Evolutionary conservation across 2,888 invertebrate genomes (phyloP).

Genomic region (Drosophila infuscata): DNA sequence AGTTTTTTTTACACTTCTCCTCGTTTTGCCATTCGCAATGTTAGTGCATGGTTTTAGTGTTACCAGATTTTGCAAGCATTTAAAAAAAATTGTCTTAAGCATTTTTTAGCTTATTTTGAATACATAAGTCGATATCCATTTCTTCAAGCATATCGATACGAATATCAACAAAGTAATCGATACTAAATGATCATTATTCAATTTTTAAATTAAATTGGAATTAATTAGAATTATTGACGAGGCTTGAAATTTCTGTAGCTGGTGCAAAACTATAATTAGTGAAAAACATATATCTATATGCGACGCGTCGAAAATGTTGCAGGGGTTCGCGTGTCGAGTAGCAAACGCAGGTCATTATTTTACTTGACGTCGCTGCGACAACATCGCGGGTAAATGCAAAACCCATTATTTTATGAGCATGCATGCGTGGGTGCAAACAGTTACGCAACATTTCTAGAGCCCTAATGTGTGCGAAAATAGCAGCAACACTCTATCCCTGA

Average conservation of each 20-base stretch:
- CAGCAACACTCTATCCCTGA: no score
- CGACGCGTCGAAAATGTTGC: not conserved
- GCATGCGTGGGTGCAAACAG: not conserved
- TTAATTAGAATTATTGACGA: not conserved
- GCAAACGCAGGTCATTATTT: not conserved
- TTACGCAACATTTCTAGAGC: not conserved
- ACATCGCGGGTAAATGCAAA: not conserved
- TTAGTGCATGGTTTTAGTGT: slow-evolving; percentile 43
- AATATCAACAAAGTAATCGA: not conserved
- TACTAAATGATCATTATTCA: not conserved
- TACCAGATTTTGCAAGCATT: slow-evolving; percentile 7
- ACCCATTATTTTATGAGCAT: not conserved
- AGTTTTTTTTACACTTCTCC: slow-evolving; percentile 39
- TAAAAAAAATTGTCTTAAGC: not conserved
- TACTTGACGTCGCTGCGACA: not conserved
- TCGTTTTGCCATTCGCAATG: slow-evolving; percentile 57
- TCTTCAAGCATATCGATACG: not conserved
- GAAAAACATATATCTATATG: no score
- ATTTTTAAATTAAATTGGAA: not conserved
- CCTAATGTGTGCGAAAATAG: no score
- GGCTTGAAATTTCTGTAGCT: not conserved
- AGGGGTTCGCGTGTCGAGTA: not conserved
- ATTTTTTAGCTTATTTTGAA: not conserved
- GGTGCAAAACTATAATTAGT: not conserved
- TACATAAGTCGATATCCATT: not conserved